Evolutionary conservation across 2,797 vertebrate genomes (phyloP).

Genomic region (Apogon talboti): DNA sequence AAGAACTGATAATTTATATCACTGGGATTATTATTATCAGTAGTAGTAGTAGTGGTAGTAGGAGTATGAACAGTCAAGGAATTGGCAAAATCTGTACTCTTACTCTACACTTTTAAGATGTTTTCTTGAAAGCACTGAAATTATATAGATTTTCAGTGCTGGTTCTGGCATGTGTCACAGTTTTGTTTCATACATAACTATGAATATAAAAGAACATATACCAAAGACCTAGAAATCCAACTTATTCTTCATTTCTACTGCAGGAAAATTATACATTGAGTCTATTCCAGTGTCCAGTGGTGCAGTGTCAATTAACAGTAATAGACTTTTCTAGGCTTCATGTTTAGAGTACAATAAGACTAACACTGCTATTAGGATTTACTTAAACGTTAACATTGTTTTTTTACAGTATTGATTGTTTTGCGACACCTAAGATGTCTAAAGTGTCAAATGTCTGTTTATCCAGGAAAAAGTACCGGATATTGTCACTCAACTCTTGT

Average conservation of each 20-base stretch:
- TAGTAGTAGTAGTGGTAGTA: too few relatives aligned
- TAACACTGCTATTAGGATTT: too few relatives aligned
- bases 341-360: neutral
- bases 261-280: slow-evolving; percentile 18
- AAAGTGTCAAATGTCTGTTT: too few relatives aligned
- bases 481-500: too few relatives aligned
- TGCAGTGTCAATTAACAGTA: neutral
- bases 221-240: neutral
- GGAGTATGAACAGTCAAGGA: neutral
- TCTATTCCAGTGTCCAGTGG: neutral
- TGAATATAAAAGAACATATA: slow-evolving; percentile 15
- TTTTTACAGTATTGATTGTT: too few relatives aligned
- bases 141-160: too few relatives aligned
- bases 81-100: neutral
- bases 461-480: too few relatives aligned
- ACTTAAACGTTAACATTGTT: too few relatives aligned
- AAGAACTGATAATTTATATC: too few relatives aligned
- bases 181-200: slow-evolving; percentile 3
- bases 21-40: too few relatives aligned
- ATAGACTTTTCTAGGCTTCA: neutral
- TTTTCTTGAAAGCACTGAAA: slow-evolving; percentile 1
- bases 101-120: slow-evolving; percentile 8
- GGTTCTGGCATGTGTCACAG: neutral
- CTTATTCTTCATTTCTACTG: neutral
- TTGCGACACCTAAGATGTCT: too few relatives aligned